A percentile compares a stretch with the other conserved stretches of the same genome.
phyloP scores from a whole-genome alignment of 2,113 vertebrate genomes.

The Tragelaphus scriptus region DNA sequence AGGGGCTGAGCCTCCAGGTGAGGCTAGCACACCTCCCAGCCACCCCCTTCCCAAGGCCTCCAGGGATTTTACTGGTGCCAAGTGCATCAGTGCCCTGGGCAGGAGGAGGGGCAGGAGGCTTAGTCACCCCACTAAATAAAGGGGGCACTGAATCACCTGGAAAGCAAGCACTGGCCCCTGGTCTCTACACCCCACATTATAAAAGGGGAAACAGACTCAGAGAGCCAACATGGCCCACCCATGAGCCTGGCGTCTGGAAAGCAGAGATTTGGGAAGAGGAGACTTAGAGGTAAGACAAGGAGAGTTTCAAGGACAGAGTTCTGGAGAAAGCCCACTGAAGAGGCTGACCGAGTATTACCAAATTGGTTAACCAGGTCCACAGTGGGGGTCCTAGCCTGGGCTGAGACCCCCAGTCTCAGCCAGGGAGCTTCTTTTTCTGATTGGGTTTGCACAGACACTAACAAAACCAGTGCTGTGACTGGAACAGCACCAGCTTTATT shows the following conservation, averaged over 20 bases:
- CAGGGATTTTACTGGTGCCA: neutral
- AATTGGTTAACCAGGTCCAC: neutral
- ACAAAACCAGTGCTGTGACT: neutral
- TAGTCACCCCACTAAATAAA: neutral
- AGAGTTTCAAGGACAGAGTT: neutral
- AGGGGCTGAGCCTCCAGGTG: neutral
- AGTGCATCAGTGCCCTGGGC: neutral
- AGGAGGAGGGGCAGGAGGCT: neutral
- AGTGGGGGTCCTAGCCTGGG: neutral
- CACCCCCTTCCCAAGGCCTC: neutral
- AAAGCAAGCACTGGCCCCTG: neutral
- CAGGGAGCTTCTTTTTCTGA: neutral
- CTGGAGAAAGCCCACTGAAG: neutral
- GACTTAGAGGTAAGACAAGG: neutral
- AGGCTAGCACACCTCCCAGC: neutral
- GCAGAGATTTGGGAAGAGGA: neutral
- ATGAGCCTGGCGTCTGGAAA: neutral
- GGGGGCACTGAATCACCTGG: neutral
- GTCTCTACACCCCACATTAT: neutral
- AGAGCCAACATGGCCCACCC: fast-evolving
- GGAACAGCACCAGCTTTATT: neutral
- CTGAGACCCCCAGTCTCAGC: neutral
- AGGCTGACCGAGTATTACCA: neutral
- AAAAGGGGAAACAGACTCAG: neutral
- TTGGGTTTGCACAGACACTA: neutral